Percentiles rank a stretch among this genome's conserved stretches.
phyloP scores from a whole-genome alignment of 2,888 invertebrate genomes.

The Taenaris catops region DNA sequence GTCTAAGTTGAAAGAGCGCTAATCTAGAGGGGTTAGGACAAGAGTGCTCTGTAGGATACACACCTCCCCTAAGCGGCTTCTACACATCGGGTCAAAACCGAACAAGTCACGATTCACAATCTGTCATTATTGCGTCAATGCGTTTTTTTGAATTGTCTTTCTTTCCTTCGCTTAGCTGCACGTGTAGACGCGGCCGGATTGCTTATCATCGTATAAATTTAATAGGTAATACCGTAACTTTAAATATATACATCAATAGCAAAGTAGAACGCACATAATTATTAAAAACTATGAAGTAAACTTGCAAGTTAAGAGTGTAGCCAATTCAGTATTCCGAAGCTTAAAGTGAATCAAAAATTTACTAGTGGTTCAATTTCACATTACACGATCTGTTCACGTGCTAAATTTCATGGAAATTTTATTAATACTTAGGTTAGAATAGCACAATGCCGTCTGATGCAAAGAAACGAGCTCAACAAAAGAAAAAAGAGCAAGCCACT shows the following conservation, averaged over 20 bases:
- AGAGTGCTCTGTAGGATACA: too few species aligned
- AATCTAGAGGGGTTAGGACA: too few species aligned
- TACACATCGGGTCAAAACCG: too few species aligned
- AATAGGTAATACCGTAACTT: slow-evolving; percentile 32
- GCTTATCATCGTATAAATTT: slow-evolving; percentile 45
- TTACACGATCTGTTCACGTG: slow-evolving; percentile 26
- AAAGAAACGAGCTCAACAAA: slow-evolving; percentile 98
- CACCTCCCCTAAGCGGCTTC: too few species aligned
- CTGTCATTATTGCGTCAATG: slow-evolving; percentile 7
- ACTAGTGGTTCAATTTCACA: slow-evolving; percentile 12
- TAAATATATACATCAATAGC: slow-evolving; percentile 33
- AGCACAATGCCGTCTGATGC: slow-evolving; percentile 97
- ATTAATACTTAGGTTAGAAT: slow-evolving; percentile 26
- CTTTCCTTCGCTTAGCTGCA: slow-evolving; percentile 59
- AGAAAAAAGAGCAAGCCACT: slow-evolving; percentile 97
- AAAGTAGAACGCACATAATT: slow-evolving; percentile 12
- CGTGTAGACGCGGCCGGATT: slow-evolving; percentile 71
- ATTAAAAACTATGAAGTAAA: too few species aligned
- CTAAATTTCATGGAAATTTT: slow-evolving; percentile 18
- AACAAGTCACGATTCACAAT: too few species aligned
- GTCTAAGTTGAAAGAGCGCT: too few species aligned
- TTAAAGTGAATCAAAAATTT: slow-evolving; percentile 10
- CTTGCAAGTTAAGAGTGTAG: too few species aligned
- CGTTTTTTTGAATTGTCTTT: slow-evolving; percentile 37
- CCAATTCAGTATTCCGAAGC: not conserved